Base-by-base conservation (phyloP, 2,888 invertebrate species). In the Catonia carolina region DNA sequence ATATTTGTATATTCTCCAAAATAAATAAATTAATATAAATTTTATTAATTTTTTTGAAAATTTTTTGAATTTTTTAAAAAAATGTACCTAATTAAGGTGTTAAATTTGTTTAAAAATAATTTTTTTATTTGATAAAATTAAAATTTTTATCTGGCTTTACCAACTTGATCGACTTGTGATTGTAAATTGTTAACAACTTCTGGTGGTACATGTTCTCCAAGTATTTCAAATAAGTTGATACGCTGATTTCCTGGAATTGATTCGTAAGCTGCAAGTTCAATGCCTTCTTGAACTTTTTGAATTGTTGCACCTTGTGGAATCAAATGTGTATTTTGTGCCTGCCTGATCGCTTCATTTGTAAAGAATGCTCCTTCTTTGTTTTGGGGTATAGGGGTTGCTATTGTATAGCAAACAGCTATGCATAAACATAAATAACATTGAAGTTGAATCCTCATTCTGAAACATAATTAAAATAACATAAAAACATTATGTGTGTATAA, bases 161-260 rank as follows among this genome's bases (percentile, higher is more conserved):
- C 90, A 67, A 91, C 84, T 74, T 86, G 84, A 72, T 91, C 89
- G 67, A 91, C 85, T 74, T 90, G 90, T 54, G 82, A 75, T 71
- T 91, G 90, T 60, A 91, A 79, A 74, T 91, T 91, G 78, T 85
- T 88, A 71, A 91, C 87, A 36, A 91, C 91, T 75, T 91, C 91
- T 45, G 84, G 82, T 7, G 91, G 91, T 60, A 91, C 85, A 72
- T 89, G 87, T 70, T 87, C 89, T 7, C 89, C 89, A 56, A 91
- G 78, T 67, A 90, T 87, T 72, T 89, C 86, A 71, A 80, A 84
- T n/a, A 90, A 77, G 73, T 89, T 85, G 73, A 91, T 86, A 69
- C 82, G 81, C 73, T 90, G 89, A 75, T 88, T 83, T 61, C 85
- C 88, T 67, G 90, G 90, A 68, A 91, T 90, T 63, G 86, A 85